Evolutionary conservation across 2,113 vertebrate species (phyloP), one percentile per base, ranked within the genome.

Genomic region (Cathartes aura): DNA sequence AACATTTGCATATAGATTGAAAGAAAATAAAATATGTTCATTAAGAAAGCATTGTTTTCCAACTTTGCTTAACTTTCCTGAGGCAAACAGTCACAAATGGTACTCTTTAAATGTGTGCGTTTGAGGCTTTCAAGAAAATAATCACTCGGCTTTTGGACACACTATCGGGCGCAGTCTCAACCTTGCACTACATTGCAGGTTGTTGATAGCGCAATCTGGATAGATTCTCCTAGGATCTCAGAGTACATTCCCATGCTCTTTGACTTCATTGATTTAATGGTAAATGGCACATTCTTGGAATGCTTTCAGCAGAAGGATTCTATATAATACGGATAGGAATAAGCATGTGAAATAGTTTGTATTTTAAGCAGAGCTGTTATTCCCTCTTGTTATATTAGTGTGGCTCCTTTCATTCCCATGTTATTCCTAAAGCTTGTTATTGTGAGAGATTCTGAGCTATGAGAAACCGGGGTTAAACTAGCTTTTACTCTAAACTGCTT

Each of bases 201-300:
- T 81, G 81, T 92, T 89, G 94, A 45, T 84, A 95, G 90, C 21
- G 3, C 68, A 62, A 56, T 90, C 73, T 95, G 80, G 38, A 83
- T 36, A 68, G 89, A 82, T 96, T 96, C 97, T 98, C 97, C 81
- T 47, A 93, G 97, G 94, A 96, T 72, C 60, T 79, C 55, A 47
- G 53, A 81, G 94, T 87, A 80, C 79, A 87, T 98, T 98, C 98
- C 96, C 98, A 98, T 97, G 97, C 97, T 97, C 98, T 98, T 96
- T 98, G 98, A 95, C 98, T 98, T 96, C 89, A 75, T 50, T 95
- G 96, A 95, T 98, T 96, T 98, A 96, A 97, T 93, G 96, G 93
- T 92, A 85, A 97, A 91, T 93, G 97, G 93, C 97, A 97, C 91
- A 97, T 98, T 98, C 97, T 95, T 98, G 94, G 98, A 98, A 97